Conservation (phyloP, 2,888 invertebrate species). For the Prenolepis imparis region DNA sequence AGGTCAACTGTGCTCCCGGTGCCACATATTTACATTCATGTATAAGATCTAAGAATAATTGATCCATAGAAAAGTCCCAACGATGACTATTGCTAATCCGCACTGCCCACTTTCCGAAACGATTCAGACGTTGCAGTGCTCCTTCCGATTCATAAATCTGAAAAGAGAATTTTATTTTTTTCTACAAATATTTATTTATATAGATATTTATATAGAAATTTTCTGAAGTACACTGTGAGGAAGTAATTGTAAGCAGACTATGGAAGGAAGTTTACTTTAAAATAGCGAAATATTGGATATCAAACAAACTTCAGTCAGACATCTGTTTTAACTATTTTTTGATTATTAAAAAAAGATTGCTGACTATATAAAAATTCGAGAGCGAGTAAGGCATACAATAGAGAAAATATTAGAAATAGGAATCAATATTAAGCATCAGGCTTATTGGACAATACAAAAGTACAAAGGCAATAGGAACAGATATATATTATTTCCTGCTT, state of each 20-base stretch:
- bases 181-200: not conserved
- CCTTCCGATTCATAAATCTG: not conserved
- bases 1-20: constrained; percentile 90
- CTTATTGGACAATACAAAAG: too few relatives aligned
- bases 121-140: not conserved
- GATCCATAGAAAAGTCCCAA: constrained; percentile 82
- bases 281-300: not conserved
- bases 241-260: not conserved
- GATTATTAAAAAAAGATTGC: too few relatives aligned
- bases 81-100: constrained; percentile 36
- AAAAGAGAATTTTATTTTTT: not conserved
- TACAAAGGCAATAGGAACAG: too few relatives aligned
- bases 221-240: not conserved
- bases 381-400: not conserved
- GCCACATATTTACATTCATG: constrained; percentile 90
- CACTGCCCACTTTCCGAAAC: constrained; percentile 37
- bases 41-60: constrained; percentile 89
- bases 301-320: too few relatives aligned
- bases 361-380: not conserved
- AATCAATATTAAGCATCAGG: too few relatives aligned
- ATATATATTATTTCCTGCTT: too few relatives aligned
- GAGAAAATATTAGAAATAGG: too few relatives aligned
- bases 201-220: not conserved
- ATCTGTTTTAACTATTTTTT: not conserved
- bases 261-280: not conserved